phyloP scores from a whole-genome alignment of 2,888 invertebrate species.

The Acleris sparsana region DNA sequence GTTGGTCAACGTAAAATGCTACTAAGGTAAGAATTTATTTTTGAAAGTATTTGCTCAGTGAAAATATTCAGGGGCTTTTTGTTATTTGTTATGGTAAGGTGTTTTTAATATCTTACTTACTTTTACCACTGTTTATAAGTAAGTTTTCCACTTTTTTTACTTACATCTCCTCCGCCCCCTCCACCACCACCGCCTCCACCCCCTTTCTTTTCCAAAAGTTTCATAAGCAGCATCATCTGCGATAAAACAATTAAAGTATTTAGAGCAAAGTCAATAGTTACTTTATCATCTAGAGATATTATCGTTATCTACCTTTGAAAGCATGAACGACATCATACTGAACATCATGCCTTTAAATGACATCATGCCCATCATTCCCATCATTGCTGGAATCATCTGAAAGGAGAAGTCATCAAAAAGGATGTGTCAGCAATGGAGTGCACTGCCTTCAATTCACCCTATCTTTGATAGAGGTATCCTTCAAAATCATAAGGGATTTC shows the following conservation, averaged over 20 bases:
- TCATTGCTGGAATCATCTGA: constrained; percentile 79
- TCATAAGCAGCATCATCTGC: constrained; percentile 76
- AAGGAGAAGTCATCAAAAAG: constrained; percentile 37
- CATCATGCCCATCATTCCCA: constrained; percentile 85
- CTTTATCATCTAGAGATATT: not conserved
- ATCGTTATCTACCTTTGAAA: constrained; percentile 77
- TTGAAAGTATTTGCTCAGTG: too few relatives aligned
- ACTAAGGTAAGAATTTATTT: too few relatives aligned
- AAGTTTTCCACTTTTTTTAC: not conserved
- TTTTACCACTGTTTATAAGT: too few relatives aligned
- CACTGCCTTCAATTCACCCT: too few relatives aligned
- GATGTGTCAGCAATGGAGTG: constrained; percentile 4
- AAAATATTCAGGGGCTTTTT: too few relatives aligned
- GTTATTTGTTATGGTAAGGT: too few relatives aligned
- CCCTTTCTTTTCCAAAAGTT: constrained; percentile 71
- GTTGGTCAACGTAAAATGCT: too few relatives aligned
- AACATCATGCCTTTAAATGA: constrained; percentile 85
- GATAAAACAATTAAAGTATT: constrained; percentile 28
- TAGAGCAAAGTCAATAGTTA: not conserved
- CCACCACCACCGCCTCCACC: constrained; percentile 52
- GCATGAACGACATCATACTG: constrained; percentile 84
- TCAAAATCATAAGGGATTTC: too few relatives aligned
- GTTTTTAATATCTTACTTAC: too few relatives aligned
- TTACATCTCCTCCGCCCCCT: constrained; percentile 44
- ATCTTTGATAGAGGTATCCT: too few relatives aligned